Evolutionary conservation across 2,797 vertebrate species (phyloP).

Genomic region (Acridotheres tristis): DNA sequence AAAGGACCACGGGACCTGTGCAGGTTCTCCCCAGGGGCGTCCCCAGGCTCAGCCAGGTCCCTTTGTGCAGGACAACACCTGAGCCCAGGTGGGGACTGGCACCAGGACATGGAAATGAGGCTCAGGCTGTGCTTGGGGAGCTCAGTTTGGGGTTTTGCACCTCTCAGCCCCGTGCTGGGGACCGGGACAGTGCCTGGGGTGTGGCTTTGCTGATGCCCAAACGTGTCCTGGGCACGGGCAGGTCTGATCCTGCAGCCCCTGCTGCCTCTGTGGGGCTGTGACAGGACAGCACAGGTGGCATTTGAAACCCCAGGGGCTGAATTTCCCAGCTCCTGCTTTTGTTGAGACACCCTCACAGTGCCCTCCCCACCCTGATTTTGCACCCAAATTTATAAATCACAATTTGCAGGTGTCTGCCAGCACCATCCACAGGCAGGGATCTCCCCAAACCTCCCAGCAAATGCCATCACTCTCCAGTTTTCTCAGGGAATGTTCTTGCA

Average conservation of each 20-base stretch:
- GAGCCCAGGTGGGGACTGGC: not conserved
- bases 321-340: not conserved
- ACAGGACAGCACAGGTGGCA: not conserved
- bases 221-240: not conserved
- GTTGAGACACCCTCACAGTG: not conserved
- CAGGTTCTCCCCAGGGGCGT: not conserved
- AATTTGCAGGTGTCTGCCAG: not conserved
- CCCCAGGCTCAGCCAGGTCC: not conserved
- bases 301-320: not conserved
- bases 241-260: not conserved
- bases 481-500: not conserved
- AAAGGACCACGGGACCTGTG: not conserved
- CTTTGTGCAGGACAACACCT: not conserved
- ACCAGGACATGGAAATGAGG: rapidly evolving
- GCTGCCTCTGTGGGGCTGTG: not conserved
- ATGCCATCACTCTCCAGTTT: not conserved
- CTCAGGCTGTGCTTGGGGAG: rapidly evolving
- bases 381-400: not conserved
- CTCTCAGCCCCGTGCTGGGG: rapidly evolving
- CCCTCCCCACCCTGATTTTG: not conserved
- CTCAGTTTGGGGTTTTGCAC: rapidly evolving
- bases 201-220: not conserved
- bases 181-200: rapidly evolving
- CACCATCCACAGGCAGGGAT: not conserved
- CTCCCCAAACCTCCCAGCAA: not conserved